Conservation (phyloP, 2,888 invertebrate species). For the Drosophila peninsularis region DNA sequence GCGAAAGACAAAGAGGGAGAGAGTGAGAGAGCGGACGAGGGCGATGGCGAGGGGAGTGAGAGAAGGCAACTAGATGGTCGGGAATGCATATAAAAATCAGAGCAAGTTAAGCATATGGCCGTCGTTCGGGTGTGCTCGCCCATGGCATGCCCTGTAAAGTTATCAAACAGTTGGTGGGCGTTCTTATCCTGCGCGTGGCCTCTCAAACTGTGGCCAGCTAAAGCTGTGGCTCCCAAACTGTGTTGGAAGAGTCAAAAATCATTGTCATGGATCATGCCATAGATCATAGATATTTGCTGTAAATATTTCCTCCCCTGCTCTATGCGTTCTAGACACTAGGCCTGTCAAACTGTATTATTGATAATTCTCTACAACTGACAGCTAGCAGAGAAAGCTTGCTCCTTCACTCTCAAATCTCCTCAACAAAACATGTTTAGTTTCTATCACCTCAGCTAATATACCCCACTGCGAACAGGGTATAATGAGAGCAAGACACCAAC, state of each 20-base stretch:
- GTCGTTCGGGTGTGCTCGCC: background rate
- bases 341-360: too few species aligned
- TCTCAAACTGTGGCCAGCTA: background rate
- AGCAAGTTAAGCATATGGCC: background rate
- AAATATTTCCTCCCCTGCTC: too few species aligned
- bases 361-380: too few species aligned
- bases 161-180: background rate
- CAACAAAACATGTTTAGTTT: too few species aligned
- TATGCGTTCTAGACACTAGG: too few species aligned
- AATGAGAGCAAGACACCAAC: background rate
- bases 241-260: background rate
- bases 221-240: background rate
- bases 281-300: too few species aligned
- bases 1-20: background rate
- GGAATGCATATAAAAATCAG: slow-evolving; percentile 14
- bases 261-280: too few species aligned
- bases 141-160: background rate
- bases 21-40: background rate
- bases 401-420: too few species aligned
- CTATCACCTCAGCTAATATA: background rate
- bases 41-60: background rate
- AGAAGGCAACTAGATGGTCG: background rate
- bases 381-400: too few species aligned
- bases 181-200: background rate
- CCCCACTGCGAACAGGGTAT: background rate